phyloP scores from a whole-genome alignment of 2,888 invertebrate species.

The Cephus sareptanus region DNA sequence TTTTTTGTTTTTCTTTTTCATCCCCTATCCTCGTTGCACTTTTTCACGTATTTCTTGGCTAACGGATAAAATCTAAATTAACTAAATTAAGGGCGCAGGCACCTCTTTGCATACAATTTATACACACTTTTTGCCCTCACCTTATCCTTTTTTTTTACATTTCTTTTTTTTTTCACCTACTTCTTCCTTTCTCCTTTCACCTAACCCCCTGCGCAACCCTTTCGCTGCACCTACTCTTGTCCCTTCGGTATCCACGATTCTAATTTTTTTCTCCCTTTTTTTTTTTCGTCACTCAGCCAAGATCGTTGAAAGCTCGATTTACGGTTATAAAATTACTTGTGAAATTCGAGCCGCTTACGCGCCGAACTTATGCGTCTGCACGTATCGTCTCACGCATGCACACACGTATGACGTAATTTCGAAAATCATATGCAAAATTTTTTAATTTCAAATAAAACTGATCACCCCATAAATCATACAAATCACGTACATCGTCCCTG shows the following conservation, averaged over 20 bases:
- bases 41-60: slow-evolving; percentile 38
- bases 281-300: slow-evolving; percentile 15
- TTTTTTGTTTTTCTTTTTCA: neutral
- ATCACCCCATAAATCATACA: too few relatives aligned
- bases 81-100: slow-evolving; percentile 64
- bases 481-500: too few relatives aligned
- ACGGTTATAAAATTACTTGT: slow-evolving; percentile 63
- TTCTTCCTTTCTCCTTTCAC: slow-evolving; percentile 15
- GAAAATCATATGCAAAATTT: neutral
- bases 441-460: slow-evolving; percentile 13
- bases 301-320: slow-evolving; percentile 63
- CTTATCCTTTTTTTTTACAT: slow-evolving; percentile 10
- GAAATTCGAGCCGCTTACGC: slow-evolving; percentile 51
- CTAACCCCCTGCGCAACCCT: slow-evolving; percentile 18
- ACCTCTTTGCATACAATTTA: slow-evolving; percentile 60
- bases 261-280: slow-evolving; percentile 8
- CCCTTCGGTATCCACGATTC: slow-evolving; percentile 2
- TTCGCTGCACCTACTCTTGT: slow-evolving; percentile 21
- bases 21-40: slow-evolving; percentile 21
- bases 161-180: slow-evolving; percentile 27
- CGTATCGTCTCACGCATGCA: too few relatives aligned
- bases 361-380: slow-evolving; percentile 42
- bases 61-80: slow-evolving; percentile 68
- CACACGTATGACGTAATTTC: neutral
- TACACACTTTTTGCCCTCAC: slow-evolving; percentile 42